phyloP scores from a whole-genome alignment of 2,113 vertebrate genomes.

The Myrmecophaga tridactyla region DNA sequence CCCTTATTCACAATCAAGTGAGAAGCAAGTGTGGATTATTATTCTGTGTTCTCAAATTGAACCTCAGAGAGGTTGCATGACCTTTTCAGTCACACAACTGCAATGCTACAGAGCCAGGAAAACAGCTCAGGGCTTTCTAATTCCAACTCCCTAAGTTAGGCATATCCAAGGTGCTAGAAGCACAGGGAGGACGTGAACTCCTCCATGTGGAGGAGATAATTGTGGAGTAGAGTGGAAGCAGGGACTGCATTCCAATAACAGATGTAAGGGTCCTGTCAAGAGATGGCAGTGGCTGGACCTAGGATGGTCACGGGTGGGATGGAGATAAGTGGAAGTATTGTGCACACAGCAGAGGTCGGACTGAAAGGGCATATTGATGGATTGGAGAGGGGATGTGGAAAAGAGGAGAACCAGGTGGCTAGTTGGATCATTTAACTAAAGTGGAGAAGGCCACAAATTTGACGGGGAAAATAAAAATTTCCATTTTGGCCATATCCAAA shows the following conservation, averaged over 20 bases:
- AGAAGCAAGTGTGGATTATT: not conserved
- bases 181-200: not conserved
- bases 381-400: not conserved
- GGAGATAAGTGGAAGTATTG: not conserved
- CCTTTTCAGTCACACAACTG: not conserved
- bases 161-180: rapidly evolving
- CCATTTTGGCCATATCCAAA: not conserved
- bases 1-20: not conserved
- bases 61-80: not conserved
- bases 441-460: not conserved
- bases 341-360: rapidly evolving
- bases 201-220: not conserved
- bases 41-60: not conserved
- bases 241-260: not conserved
- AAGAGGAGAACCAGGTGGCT: not conserved
- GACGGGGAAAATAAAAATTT: not conserved
- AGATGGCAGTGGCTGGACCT: not conserved
- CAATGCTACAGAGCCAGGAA: not conserved
- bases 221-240: not conserved
- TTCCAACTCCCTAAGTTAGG: not conserved
- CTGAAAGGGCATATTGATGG: not conserved
- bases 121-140: not conserved
- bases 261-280: not conserved
- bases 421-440: not conserved
- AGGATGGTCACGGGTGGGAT: rapidly evolving